Evolutionary conservation across 92 coral and sea anemone genomes (phyloP).

Genomic region (Zoanthus sansibaricus): DNA sequence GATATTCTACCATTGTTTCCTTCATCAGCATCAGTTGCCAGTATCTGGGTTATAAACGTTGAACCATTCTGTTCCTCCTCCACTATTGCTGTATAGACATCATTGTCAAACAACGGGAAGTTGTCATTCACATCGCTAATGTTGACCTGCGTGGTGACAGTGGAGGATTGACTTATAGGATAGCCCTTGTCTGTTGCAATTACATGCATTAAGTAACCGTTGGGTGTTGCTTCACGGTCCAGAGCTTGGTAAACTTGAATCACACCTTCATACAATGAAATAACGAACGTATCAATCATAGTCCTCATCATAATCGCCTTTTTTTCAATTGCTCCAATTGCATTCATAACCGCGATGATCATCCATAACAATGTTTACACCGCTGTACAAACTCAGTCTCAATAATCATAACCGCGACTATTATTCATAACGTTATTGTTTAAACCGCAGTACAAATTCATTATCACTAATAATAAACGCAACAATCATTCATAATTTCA

Average conservation of each 20-base stretch:
- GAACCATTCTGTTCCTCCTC: constrained; percentile 46
- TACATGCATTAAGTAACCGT: constrained; percentile 56
- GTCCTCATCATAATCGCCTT: background rate
- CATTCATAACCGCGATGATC: background rate
- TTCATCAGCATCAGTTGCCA: constrained; percentile 62
- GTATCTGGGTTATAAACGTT: constrained; percentile 34
- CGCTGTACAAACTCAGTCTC: too few species aligned
- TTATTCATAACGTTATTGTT: too few species aligned
- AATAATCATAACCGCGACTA: too few species aligned
- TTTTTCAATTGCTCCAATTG: too few species aligned
- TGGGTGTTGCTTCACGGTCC: constrained; percentile 62
- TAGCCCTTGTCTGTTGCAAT: constrained; percentile 67
- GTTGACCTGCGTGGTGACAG: constrained; percentile 54
- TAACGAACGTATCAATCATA: background rate
- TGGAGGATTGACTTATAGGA: constrained; percentile 55
- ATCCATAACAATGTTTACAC: background rate
- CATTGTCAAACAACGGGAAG: constrained; percentile 60
- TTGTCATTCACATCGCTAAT: constrained; percentile 87
- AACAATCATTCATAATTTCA: too few species aligned
- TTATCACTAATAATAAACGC: too few species aligned
- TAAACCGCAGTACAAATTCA: too few species aligned
- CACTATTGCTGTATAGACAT: constrained; percentile 43
- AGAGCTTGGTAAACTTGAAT: constrained; percentile 33
- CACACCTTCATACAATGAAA: constrained; percentile 33
- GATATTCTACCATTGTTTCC: constrained; percentile 55